Evolutionary conservation across 2,113 vertebrate genomes (phyloP).

Genomic region (Barnardius zonarius): DNA sequence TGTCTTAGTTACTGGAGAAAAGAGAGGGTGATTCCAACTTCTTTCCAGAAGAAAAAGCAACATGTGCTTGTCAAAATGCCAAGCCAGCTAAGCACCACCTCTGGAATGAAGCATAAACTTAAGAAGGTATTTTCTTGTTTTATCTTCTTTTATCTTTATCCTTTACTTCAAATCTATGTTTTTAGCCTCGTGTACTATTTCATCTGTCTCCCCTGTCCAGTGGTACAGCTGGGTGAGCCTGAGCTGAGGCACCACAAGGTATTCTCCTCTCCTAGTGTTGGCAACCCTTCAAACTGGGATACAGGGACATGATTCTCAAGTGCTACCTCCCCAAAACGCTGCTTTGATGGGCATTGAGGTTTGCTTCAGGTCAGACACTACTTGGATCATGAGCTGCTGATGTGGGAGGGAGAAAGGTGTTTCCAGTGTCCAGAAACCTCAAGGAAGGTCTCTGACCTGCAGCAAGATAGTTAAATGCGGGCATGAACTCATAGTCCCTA

Average conservation of each 20-base stretch:
- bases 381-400: background rate
- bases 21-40: background rate
- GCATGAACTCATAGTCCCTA: no score
- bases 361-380: background rate
- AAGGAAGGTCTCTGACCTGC: background rate
- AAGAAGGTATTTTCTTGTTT: background rate
- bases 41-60: background rate
- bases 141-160: background rate
- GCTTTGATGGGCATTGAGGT: background rate
- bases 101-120: background rate
- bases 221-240: accelerated
- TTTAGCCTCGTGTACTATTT: background rate
- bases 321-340: background rate
- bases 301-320: background rate
- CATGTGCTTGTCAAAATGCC: background rate
- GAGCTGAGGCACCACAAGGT: background rate
- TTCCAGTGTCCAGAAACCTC: background rate
- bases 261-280: background rate
- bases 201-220: background rate
- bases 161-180: background rate
- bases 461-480: accelerated
- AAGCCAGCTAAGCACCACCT: background rate
- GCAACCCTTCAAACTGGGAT: background rate
- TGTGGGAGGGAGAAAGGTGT: background rate
- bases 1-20: background rate